These are phyloP conservation scores for Scophthalmus maximus DNA, from an alignment of 2,113 vertebrate species.

Conservation along the genomic window DNA sequence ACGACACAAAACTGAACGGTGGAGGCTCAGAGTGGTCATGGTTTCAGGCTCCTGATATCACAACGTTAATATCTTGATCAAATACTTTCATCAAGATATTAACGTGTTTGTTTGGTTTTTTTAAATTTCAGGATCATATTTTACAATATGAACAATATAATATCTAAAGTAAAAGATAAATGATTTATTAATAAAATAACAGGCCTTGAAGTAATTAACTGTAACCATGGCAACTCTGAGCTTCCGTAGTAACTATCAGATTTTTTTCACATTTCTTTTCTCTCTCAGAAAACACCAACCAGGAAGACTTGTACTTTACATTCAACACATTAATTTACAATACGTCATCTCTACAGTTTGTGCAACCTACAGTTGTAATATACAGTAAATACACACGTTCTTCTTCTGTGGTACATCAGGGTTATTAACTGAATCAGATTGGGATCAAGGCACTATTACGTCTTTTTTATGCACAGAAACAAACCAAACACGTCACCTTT, in stretches of 20 bases:
- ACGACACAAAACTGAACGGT: no score
- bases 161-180: no score
- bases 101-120: no score
- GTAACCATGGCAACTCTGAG: neutral
- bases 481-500: constrained; percentile 22
- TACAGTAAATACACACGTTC: constrained; percentile 7
- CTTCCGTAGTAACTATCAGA: neutral
- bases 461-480: constrained; percentile 37
- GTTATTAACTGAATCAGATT: constrained; percentile 10
- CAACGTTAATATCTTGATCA: neutral
- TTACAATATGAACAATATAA: no score
- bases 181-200: no score
- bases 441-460: constrained; percentile 78
- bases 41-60: no score
- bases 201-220: no score
- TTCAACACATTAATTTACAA: constrained; percentile 63
- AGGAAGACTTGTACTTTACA: constrained; percentile 70
- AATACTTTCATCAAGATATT: neutral
- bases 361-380: constrained; percentile 12
- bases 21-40: no score
- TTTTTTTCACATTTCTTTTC: neutral
- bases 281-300: constrained; percentile 27
- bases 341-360: constrained; percentile 42
- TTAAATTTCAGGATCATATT: no score
- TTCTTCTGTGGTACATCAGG: constrained; percentile 35